Base-by-base conservation (phyloP, 2,113 vertebrate species). In the Centropristis striata region DNA sequence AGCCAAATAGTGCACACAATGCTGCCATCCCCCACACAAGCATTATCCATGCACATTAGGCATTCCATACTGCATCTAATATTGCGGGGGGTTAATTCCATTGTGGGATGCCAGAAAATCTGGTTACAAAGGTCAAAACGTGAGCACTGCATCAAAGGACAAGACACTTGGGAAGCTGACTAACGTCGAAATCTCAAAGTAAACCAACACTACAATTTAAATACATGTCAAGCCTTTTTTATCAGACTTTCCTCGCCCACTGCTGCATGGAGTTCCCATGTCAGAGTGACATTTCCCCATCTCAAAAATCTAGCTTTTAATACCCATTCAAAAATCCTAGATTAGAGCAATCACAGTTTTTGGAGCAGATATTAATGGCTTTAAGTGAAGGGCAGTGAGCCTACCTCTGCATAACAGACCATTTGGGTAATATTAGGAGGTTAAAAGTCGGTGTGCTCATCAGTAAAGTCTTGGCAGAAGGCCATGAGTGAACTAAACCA, bases 291-390 rank as follows among this genome's bases (percentile, higher is more conserved):
- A 60, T 77, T 46, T 86, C 18, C 20, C 47, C 21, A 41, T 80
- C 13, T 80, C 47, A 50, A 64, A 32, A 83, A 72, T 75, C 65
- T 27, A 51, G 23, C 44, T 42, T 51, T 75, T 89, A 83, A 88
- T 89, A 67, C 79, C 20, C 37, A 27, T 36, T 73, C 44, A 71
- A 74, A 88, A 69, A 85, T 70, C 67, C 54, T 32, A 51, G 75
- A 87, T 89, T 80, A 71, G 41, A 82, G 64, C 81, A 74, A 92
- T 92, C 88, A 36, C 67, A 86, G 77, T 68, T 59, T 65, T 54
- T 60, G 11, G 55, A 63, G 50, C 21, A 74, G 67, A 83, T 71
- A 70, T 80, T 60, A 78, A 71, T 79, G 82, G 60, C 60, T 41
- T 86, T 76, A 79, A 70, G 18, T 69, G 36, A 60, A 71, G 49